Base-by-base conservation (phyloP, 2,888 invertebrate genomes). In the Xiphydria camelus region DNA sequence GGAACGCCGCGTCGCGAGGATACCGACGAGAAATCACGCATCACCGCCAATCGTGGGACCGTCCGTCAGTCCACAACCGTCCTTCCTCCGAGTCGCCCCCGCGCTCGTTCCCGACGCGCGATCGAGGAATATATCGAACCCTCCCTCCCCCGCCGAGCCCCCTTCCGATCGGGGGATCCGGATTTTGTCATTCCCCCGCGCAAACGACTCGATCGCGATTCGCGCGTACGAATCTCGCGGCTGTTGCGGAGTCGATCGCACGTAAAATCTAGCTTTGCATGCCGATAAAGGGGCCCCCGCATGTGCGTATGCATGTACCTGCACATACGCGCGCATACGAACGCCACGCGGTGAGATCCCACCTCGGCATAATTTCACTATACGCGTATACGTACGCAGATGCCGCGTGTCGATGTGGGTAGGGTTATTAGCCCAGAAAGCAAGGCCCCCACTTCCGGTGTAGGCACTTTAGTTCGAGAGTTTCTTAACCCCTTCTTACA, bases 401-500 rank as follows among this genome's bases (percentile, higher is more conserved):
- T 50, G 62, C 67, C 64, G 55, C 56, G 64, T 53, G 65, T 66
- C 68, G 64, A 67, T 70, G 70, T 71, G 66, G 66, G 66, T 70
- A 73, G 72, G 75, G 73, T 75, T 75, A 75, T 75, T 75, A 75
- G 75, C 73, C 73, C 73, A 75, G 73, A 75, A 75, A 74, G 75
- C 73, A 70, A 73, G 74, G 73, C 70, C 74, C 71, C 69, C 66
- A 63, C 70, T 75, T 75, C 75, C 75, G 75, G 75, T 74, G 73
- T 62, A 67, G 69, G 66, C 66, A 71, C 69, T 70, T 66, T 57
- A 62, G 66, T 66, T 62, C 61, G 61, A 68, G 75, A 75, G 74
- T 75, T 75, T 75, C 74, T 73, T 75, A 75, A 75, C 75, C 75
- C 74, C 69, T 70, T 68, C 65, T 65, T 66, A 57, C 58, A 60